Percentiles rank a stretch among this genome's conserved stretches.
These are phyloP conservation scores for Sipha maydis DNA, from an alignment of 2,888 invertebrate species.

Conservation along the genomic window DNA sequence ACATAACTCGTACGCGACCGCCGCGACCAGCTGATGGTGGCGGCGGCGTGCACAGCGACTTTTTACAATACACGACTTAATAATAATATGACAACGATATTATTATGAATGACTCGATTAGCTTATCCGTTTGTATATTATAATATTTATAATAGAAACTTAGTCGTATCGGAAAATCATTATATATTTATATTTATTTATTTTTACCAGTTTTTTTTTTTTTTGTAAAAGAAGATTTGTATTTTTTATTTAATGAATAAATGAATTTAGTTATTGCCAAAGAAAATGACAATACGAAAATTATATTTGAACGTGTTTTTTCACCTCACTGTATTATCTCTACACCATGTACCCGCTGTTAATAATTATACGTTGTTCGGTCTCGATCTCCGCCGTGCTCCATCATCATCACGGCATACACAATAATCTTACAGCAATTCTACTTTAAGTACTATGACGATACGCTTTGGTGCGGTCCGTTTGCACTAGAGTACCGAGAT, in stretches of 20 bases:
- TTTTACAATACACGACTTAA: not conserved
- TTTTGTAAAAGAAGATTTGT: constrained; percentile 41
- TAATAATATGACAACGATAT: not conserved
- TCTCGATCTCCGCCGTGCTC: too few relatives aligned
- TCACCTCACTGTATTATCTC: not conserved
- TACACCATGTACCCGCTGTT: too few relatives aligned
- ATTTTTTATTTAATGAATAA: constrained; percentile 48
- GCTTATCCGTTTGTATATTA: constrained; percentile 1
- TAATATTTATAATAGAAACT: not conserved
- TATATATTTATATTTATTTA: constrained; percentile 27
- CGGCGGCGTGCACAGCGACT: not conserved
- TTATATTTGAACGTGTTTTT: not conserved
- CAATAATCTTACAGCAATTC: not conserved
- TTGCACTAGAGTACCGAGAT: constrained; percentile 27
- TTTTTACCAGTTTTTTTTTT: constrained; percentile 31
- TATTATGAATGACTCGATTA: constrained; percentile 9
- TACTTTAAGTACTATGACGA: not conserved
- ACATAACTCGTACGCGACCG: not conserved
- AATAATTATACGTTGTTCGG: too few relatives aligned
- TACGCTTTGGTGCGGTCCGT: not conserved
- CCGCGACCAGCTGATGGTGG: not conserved
- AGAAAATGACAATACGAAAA: constrained; percentile 42
- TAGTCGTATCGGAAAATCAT: constrained; percentile 54
- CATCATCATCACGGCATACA: not conserved
- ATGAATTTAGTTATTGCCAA: constrained; percentile 51